A percentile compares a stretch with the other conserved stretches of the same genome.
Evolutionary conservation across 2,888 invertebrate genomes (phyloP).

Genomic region (Tetrapedia diversipes): DNA sequence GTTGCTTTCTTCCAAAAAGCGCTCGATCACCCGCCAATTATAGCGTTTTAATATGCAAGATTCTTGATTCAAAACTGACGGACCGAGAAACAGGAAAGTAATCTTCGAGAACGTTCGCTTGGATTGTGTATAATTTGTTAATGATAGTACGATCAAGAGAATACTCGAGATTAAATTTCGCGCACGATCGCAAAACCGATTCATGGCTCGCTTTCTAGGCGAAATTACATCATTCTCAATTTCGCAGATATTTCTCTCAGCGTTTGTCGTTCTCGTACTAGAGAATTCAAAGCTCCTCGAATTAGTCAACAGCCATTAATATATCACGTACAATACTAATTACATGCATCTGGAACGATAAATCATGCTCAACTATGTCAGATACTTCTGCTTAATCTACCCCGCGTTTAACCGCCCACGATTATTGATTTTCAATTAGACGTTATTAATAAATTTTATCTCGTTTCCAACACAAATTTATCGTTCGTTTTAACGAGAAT

Average conservation of each 20-base stretch:
- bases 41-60: background rate
- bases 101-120: background rate
- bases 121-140: background rate
- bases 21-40: background rate
- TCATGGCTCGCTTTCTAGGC: background rate
- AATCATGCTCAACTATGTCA: background rate
- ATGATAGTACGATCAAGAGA: background rate
- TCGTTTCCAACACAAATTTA: background rate
- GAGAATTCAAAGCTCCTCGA: background rate
- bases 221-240: too few relatives aligned
- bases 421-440: slow-evolving; percentile 18
- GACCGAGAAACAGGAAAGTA: background rate
- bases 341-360: background rate
- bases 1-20: background rate
- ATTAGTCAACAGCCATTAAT: background rate
- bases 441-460: slow-evolving; percentile 1
- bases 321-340: background rate
- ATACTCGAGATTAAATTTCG: background rate
- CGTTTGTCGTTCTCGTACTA: too few relatives aligned
- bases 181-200: background rate
- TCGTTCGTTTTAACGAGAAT: too few relatives aligned
- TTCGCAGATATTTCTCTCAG: too few relatives aligned
- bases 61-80: background rate
- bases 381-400: background rate
- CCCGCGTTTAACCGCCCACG: background rate